A percentile compares a stretch with the other conserved stretches of the same genome.
phyloP scores from a whole-genome alignment of 2,113 vertebrate species.

The Otus sunia region DNA sequence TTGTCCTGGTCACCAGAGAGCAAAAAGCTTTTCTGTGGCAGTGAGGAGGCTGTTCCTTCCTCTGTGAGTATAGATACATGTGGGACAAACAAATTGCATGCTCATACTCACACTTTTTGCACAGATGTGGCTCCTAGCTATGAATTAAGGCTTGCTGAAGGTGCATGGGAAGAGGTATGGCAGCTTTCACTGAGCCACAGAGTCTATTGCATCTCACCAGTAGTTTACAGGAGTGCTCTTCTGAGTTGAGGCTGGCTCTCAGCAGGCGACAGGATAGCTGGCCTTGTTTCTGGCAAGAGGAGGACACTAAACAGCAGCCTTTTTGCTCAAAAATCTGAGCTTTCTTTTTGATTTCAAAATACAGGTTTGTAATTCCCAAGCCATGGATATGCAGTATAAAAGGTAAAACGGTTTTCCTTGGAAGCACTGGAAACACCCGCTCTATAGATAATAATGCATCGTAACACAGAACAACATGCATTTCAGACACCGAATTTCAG shows the following conservation, averaged over 20 bases:
- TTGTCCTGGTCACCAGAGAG: background rate
- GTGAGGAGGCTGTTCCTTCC: background rate
- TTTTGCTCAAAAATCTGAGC: background rate
- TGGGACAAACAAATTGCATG: background rate
- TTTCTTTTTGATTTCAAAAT: background rate
- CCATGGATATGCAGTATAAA: rapidly evolving
- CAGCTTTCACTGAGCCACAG: background rate
- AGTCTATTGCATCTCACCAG: rapidly evolving
- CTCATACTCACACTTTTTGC: background rate
- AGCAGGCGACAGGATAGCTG: background rate
- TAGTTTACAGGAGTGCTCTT: background rate
- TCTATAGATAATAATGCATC: background rate
- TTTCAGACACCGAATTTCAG: background rate
- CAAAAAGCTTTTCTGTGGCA: background rate
- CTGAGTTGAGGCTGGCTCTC: background rate
- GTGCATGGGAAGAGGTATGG: background rate
- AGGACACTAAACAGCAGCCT: background rate
- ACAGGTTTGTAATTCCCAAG: background rate
- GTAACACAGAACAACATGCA: background rate
- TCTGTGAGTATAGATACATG: rapidly evolving
- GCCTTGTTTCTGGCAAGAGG: background rate
- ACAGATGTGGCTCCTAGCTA: background rate
- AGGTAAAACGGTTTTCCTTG: background rate
- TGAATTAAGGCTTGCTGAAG: background rate
- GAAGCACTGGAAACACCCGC: background rate